Percentiles rank a stretch among this genome's conserved stretches.
Evolutionary conservation across 1,140 invertebrate genomes (phyloP).

Genomic region (Rhagoletis pomonella): DNA sequence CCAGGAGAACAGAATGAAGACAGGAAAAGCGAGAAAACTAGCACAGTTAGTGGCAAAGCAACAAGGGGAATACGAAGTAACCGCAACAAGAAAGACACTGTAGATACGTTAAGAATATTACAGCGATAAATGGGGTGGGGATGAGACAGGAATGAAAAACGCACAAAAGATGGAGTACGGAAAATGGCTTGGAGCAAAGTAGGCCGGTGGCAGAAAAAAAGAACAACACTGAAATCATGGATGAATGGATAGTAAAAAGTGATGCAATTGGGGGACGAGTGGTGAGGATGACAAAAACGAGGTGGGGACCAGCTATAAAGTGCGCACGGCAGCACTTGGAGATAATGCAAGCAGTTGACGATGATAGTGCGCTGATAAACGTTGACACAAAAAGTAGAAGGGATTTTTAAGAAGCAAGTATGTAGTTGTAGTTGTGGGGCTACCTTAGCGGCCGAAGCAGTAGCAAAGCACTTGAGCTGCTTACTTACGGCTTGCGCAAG

Average conservation of each 20-base stretch:
- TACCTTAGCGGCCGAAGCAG: conserved; percentile 15
- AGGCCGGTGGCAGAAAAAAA: neutral
- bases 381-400: neutral
- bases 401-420: neutral
- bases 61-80: conserved; percentile 3
- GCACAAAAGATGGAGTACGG: neutral
- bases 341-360: conserved; percentile 33
- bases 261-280: neutral
- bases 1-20: neutral
- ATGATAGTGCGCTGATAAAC: conserved; percentile 37
- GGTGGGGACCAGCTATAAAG: neutral
- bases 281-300: neutral
- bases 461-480: conserved; percentile 40
- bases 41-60: conserved; percentile 8
- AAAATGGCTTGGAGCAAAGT: neutral
- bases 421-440: neutral
- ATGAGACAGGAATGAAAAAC: neutral
- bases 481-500: conserved; percentile 31
- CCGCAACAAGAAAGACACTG: conserved; percentile 44
- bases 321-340: neutral
- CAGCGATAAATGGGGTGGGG: neutral
- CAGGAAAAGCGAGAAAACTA: neutral
- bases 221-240: neutral
- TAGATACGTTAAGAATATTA: conserved; percentile 1
- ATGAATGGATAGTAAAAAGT: neutral